Conservation (phyloP, 1,140 invertebrate species). For the Mactra quadrangularis region DNA sequence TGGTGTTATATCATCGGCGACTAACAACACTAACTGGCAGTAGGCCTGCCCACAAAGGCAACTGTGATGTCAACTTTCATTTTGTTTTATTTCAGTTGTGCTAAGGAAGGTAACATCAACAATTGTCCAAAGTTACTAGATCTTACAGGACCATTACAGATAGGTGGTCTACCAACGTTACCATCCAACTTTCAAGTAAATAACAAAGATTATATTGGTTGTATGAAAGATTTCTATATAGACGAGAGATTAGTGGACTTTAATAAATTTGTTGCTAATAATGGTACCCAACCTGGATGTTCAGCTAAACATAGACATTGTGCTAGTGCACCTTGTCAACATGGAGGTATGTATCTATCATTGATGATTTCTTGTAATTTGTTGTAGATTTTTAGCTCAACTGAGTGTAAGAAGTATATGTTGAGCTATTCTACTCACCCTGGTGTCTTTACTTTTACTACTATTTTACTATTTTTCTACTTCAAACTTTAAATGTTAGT, state of each 20-base stretch:
- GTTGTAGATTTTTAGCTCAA: too few relatives aligned
- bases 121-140: constrained; percentile 97
- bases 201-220: constrained; percentile 94
- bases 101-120: constrained; percentile 35
- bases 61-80: too few relatives aligned
- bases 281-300: constrained; percentile 94
- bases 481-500: too few relatives aligned
- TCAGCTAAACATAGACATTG: constrained; percentile 93
- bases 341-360: constrained; percentile 86
- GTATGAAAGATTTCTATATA: constrained; percentile 94
- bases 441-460: too few relatives aligned
- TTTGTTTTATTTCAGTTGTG: constrained; percentile 59
- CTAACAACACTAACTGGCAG: too few relatives aligned
- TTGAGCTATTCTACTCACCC: too few relatives aligned
- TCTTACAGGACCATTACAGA: constrained; percentile 96
- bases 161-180: constrained; percentile 94
- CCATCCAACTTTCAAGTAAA: constrained; percentile 91
- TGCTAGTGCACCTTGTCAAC: constrained; percentile 91
- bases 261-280: constrained; percentile 94
- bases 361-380: too few relatives aligned
- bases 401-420: too few relatives aligned
- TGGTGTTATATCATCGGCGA: too few relatives aligned
- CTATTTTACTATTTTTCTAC: too few relatives aligned
- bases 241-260: constrained; percentile 95
- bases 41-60: too few relatives aligned